phyloP scores from a whole-genome alignment of 2,113 vertebrate species.

The Chloropsis cyanopogon region DNA sequence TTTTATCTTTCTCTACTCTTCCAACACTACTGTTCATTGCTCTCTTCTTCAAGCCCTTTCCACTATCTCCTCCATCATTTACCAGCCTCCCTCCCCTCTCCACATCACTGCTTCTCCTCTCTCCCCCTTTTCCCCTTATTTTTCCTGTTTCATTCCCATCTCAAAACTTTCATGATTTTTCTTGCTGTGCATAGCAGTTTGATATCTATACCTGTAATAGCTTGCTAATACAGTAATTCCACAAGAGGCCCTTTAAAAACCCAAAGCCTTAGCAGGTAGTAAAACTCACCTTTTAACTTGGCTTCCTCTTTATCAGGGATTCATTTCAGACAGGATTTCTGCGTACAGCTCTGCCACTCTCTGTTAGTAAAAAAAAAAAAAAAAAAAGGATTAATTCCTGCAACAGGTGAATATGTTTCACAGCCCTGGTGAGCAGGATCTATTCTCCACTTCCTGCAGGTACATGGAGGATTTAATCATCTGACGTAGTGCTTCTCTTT shows the following conservation, averaged over 20 bases:
- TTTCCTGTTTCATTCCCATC: neutral
- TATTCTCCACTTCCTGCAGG: neutral
- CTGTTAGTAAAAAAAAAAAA: neutral
- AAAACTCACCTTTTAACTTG: slow-evolving; percentile 33
- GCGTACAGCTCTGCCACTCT: neutral
- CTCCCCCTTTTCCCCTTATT: neutral
- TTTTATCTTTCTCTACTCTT: slow-evolving; percentile 29
- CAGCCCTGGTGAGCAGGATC: neutral
- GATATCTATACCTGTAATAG: neutral
- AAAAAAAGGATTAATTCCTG: slow-evolving; percentile 9
- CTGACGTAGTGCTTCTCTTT: neutral
- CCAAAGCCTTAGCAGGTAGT: neutral
- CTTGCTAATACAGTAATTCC: slow-evolving; percentile 12
- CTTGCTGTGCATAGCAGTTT: slow-evolving; percentile 9
- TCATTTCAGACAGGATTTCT: slow-evolving; percentile 44
- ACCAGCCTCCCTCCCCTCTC: neutral
- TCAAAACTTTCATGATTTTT: neutral
- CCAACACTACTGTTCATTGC: neutral
- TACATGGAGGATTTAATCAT: neutral
- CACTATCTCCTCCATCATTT: neutral
- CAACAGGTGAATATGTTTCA: neutral
- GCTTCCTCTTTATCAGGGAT: slow-evolving; percentile 10
- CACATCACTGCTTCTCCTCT: neutral
- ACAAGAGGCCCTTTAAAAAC: slow-evolving; percentile 13
- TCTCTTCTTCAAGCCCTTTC: neutral